Evolutionary conservation across 2,888 invertebrate species (phyloP).

Genomic region (Himalopsyche japonica): DNA sequence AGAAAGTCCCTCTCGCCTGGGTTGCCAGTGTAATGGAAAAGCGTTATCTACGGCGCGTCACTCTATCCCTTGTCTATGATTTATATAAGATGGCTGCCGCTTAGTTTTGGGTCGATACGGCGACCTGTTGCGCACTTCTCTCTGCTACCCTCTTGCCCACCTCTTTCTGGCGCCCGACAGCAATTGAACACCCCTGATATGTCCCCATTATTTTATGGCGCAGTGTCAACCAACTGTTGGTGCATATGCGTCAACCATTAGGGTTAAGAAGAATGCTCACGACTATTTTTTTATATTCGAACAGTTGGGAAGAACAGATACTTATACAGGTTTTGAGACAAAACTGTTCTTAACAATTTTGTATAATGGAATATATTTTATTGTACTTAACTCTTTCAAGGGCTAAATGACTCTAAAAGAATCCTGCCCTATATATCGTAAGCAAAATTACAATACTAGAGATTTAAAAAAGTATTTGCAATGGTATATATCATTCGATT

Average conservation of each 20-base stretch:
- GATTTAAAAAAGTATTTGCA: no score
- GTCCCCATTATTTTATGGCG: background rate
- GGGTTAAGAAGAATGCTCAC: no score
- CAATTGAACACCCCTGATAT: background rate
- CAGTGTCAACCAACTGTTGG: slow-evolving; percentile 1
- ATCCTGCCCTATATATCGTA: no score
- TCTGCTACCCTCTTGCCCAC: background rate
- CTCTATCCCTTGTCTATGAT: slow-evolving; percentile 1
- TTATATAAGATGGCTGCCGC: background rate
- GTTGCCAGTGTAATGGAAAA: slow-evolving; percentile 1
- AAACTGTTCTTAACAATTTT: no score
- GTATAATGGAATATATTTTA: no score
- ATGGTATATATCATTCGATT: no score
- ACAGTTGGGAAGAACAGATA: no score
- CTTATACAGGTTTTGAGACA: no score
- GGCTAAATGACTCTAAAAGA: no score
- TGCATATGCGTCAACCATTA: background rate
- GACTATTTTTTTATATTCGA: no score
- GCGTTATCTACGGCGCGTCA: background rate
- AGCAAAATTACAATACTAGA: no score
- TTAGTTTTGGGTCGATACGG: background rate
- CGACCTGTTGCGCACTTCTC: slow-evolving; percentile 1
- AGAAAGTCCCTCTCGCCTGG: background rate
- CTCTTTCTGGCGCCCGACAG: background rate
- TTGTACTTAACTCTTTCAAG: no score